Evolutionary conservation across 2,113 vertebrate genomes (phyloP).

Genomic region (Aldabrachelys gigantea): DNA sequence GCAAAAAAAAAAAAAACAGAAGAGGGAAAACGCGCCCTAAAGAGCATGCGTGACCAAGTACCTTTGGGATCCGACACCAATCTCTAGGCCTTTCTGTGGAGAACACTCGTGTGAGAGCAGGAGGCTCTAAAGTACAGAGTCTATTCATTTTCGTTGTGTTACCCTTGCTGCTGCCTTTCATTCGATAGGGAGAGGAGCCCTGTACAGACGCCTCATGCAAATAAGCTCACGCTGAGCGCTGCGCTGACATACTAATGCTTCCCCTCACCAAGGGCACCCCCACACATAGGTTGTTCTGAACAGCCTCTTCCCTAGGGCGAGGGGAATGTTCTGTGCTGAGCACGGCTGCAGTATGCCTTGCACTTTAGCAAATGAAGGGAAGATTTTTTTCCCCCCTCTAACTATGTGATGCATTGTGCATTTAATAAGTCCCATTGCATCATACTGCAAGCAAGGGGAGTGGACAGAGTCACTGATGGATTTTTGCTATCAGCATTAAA

Average conservation of each 20-base stretch:
- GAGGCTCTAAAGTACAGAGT: too few species aligned
- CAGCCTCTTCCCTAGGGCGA: neutral
- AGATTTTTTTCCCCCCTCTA: neutral
- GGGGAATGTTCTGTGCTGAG: neutral
- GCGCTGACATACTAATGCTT: neutral
- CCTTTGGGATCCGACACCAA: neutral
- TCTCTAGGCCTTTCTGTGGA: neutral
- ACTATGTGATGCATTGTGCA: neutral
- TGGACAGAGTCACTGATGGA: neutral
- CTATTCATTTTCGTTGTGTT: neutral
- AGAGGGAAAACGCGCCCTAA: too few species aligned
- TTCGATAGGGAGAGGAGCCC: constrained; percentile 32
- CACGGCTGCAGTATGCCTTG: neutral
- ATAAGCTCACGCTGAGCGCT: neutral
- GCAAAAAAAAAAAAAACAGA: neutral
- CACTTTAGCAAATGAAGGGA: neutral
- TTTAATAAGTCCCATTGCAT: constrained; percentile 30
- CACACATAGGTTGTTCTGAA: neutral
- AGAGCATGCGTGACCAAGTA: neutral
- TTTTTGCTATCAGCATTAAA: neutral
- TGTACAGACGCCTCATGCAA: neutral
- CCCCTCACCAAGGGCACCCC: neutral
- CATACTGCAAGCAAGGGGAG: neutral
- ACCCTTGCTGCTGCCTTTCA: neutral
- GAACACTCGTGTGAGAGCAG: neutral